Base-by-base conservation (phyloP, 2,888 invertebrate species). In the Caenorhabditis plicata region DNA sequence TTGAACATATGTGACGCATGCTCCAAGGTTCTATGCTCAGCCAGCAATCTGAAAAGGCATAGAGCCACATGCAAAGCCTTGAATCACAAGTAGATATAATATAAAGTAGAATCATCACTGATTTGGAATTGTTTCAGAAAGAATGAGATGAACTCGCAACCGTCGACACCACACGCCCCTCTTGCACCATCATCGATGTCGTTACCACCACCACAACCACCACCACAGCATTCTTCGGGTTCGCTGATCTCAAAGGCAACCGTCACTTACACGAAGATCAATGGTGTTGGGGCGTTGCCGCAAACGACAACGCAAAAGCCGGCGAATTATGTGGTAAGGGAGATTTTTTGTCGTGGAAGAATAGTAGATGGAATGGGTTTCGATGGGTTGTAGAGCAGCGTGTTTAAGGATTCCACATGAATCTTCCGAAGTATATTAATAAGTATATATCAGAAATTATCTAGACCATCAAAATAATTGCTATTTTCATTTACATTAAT, bases 41-140 rank as follows among this genome's bases (percentile, higher is more conserved):
- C 56, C 15, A 70, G 73, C 40, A 75, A 72, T 43, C 41, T 75
- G 44, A 72, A 66, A 43, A 53, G 75, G 13, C 75, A 75, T 31
- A 48, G 69, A 19, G 62, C 62, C 8, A 72, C 70, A 5, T 74
- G 74, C 49, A 73, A 73, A 51, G 50, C 43, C 1, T 49, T 50
- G 11, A 15, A 41, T 13, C 41, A 47, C 19, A 48, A 38, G 47
- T 48, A 19, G 3, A 13, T n/a, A 7, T 46, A 9, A 19, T 35
- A n/a, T n/a, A n/a, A n/a, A n/a, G n/a, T n/a, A n/a, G n/a, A n/a
- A n/a, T n/a, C n/a, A n/a, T n/a, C n/a, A n/a, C n/a, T n/a, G n/a
- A n/a, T n/a, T n/a, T n/a, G n/a, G n/a, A n/a, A n/a, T n/a, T 2
- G 22, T 20, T 27, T 20, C 23, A 32, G 38, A 5, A 15, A 20